These are phyloP conservation scores for Pediacus dermestoides DNA, from an alignment of 2,888 invertebrate species.

Conservation along the genomic window DNA sequence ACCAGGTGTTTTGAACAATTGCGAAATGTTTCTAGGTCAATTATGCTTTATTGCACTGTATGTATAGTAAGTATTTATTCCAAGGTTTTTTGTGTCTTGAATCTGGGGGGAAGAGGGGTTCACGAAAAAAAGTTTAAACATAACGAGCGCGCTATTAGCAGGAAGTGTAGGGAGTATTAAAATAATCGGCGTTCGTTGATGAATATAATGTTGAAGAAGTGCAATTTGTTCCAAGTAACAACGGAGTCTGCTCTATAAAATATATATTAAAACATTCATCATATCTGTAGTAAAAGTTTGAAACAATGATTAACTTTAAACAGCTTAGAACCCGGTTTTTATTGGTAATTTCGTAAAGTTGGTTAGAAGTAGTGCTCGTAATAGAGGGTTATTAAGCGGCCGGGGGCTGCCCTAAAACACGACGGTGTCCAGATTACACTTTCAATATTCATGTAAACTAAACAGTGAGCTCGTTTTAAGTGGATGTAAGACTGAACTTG, in stretches of 20 bases:
- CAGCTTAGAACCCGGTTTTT: slow-evolving; percentile 27
- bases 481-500: slow-evolving; percentile 25
- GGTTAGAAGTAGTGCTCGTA: slow-evolving; percentile 31
- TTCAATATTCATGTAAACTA: slow-evolving; percentile 40
- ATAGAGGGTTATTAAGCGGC: slow-evolving; percentile 27
- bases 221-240: no score
- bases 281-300: slow-evolving; percentile 30
- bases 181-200: no score
- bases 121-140: no score
- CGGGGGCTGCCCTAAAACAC: slow-evolving; percentile 23
- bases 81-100: no score
- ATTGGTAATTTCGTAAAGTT: slow-evolving; percentile 35
- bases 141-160: no score
- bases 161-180: no score
- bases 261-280: slow-evolving; percentile 30
- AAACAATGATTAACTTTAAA: slow-evolving; percentile 37
- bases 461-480: slow-evolving; percentile 29
- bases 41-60: no score
- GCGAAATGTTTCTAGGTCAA: no score
- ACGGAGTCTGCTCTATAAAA: slow-evolving; percentile 28
- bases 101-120: no score
- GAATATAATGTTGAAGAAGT: no score
- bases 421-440: slow-evolving; percentile 36
- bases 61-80: no score
- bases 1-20: no score